A percentile compares a stretch with the other conserved stretches of the same genome.
phyloP scores from a whole-genome alignment of 2,888 invertebrate species.

The Agapostemon virescens region DNA sequence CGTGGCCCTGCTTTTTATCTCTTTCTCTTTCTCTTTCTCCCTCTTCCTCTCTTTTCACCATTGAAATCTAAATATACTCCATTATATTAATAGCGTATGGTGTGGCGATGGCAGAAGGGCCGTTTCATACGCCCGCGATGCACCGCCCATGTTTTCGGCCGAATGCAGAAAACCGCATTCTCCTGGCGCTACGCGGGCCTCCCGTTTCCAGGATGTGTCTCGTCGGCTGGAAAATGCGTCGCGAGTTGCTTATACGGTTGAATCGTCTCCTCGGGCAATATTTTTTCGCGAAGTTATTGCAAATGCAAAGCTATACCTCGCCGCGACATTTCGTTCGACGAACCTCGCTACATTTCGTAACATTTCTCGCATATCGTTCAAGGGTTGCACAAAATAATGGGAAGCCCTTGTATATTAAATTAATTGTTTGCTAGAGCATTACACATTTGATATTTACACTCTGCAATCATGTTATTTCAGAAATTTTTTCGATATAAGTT shows the following conservation, averaged over 20 bases:
- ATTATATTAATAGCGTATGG: slow-evolving; percentile 77
- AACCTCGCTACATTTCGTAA: not conserved
- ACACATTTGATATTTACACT: not conserved
- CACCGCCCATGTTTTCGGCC: slow-evolving; percentile 34
- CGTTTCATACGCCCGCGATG: slow-evolving; percentile 64
- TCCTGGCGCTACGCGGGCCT: slow-evolving; percentile 31
- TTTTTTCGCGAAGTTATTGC: not conserved
- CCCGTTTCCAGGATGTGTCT: slow-evolving; percentile 29
- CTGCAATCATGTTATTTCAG: not conserved
- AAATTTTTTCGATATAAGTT: too few species aligned
- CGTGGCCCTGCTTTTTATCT: slow-evolving; percentile 52
- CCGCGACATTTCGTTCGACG: not conserved
- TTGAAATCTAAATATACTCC: slow-evolving; percentile 78
- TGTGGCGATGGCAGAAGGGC: slow-evolving; percentile 68
- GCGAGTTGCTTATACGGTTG: not conserved
- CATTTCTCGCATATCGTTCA: not conserved
- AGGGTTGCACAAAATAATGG: not conserved
- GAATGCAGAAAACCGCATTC: slow-evolving; percentile 63
- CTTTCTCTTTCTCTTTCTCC: slow-evolving; percentile 31
- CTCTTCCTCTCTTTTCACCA: slow-evolving; percentile 63
- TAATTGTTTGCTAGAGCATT: not conserved
- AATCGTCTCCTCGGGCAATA: slow-evolving; percentile 7
- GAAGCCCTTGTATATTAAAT: not conserved
- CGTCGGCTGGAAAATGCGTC: slow-evolving; percentile 1
- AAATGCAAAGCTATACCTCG: not conserved